Evolutionary conservation across 2,888 invertebrate species (phyloP), one percentile per base, ranked within the genome.

Genomic region (Drosophila borborema): DNA sequence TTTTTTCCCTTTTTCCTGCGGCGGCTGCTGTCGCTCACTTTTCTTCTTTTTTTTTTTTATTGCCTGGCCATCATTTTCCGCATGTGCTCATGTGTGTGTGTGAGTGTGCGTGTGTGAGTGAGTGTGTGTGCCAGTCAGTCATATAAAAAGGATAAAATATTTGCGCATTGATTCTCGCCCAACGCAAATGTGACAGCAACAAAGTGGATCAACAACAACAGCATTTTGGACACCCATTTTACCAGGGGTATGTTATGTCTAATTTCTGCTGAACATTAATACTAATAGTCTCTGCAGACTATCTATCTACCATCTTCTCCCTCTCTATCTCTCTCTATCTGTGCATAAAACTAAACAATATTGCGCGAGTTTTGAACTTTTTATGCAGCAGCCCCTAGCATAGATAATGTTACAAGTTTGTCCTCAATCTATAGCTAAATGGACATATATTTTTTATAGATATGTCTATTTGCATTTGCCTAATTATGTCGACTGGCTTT

Each of bases 61-160:
- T 64, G 63, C 65, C 67, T 31, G 56, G 56, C 55, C 79, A 68
- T 71, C 69, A 63, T 58, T 48, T 59, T 61, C 60, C 46, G 65
- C 64, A 41, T 72, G 49, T 67, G 63, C 67, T 45, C 45, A 31
- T 31, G 49, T 63, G 55, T 16, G 49, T 23, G 34, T n/a, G 67
- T 51, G 46, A 18, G 46, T 58, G 61, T n/a, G 53, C 14, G 46
- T 20, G 64, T 41, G 43, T 41, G 56, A 28, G 48, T 53, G 60
- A 48, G 54, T 64, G 66, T 31, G 63, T 65, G 6, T 20, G 23
- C 46, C 46, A 23, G 46, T 38, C 61, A 34, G 75, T 54, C 74
- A 72, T 61, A 81, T 80, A 76, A 84, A 89, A 89, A 84, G 89
- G 84, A 89, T 89, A 86, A 86, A 84, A 89, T 86, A 89, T 86